Base-by-base conservation (phyloP, 2,113 vertebrate genomes). In the Probosciger aterrimus region DNA sequence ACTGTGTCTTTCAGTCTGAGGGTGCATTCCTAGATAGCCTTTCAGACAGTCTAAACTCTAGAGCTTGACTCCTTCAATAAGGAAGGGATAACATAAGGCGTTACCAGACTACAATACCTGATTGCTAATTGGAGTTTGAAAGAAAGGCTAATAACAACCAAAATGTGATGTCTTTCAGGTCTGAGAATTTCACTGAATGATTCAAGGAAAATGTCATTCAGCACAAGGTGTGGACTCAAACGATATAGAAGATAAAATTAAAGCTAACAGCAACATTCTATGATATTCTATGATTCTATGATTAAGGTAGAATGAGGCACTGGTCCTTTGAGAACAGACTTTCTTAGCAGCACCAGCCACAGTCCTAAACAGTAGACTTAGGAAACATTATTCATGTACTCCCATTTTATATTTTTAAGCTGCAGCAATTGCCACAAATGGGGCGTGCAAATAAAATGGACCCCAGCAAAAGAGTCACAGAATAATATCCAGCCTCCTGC, bases 381-480 rank as follows among this genome's bases (percentile, higher is more conserved):
- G 24, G 17, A 78, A 87, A 70, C 52, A 23, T 14, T 22, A 5
- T 71, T 85, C 49, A 28, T 1, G 0, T 39, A 41, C 18, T 79
- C 22, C 3, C 7, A 49, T 50, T 80, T 83, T 65, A 71, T 22
- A 7, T 55, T 78, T 76, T n/a, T 43, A 59, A 59, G n/a, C 19
- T 79, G 28, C 24, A 60, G 44, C 57, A 79, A 53, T 11, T 65
- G 63, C 57, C 6, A n/a, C 43, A 62, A 88, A 31, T 10, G 10
- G 22, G 14, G 3, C 3, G 10, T 0, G 0, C 18, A 80, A 33
- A 37, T 62, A 79, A 73, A 8, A 73, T 14, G 7, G 37, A 79
- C 28, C 4, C 14, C 20, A 43, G 13, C 10, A 57, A 77, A 68
- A 57, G 28, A 53, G 69, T 14, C 46, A 44, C 39, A 46, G 18